phyloP scores from a whole-genome alignment of 2,888 invertebrate genomes.

The Spisula solida region DNA sequence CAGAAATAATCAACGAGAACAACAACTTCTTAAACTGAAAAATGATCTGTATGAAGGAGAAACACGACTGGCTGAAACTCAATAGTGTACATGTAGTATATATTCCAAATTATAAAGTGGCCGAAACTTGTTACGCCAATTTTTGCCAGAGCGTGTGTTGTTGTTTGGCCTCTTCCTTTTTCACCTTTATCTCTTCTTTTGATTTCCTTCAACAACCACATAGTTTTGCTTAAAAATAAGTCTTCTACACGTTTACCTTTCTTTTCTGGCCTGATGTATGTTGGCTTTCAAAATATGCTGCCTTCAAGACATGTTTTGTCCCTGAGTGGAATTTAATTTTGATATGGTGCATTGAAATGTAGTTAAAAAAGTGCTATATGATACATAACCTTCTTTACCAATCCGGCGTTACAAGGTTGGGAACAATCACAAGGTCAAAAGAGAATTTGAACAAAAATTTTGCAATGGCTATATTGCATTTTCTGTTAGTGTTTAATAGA shows the following conservation, averaged over 20 bases:
- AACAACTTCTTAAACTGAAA: constrained; percentile 74
- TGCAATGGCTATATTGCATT: background rate
- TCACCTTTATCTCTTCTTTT: no score
- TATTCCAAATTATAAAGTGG: background rate
- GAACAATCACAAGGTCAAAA: background rate
- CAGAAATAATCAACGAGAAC: constrained; percentile 74
- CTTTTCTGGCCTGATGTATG: background rate
- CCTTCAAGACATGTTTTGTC: background rate
- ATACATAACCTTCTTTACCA: no score
- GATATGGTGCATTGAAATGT: no score
- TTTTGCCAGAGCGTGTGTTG: no score
- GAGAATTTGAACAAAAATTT: background rate
- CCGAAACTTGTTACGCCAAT: background rate
- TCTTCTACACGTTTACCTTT: no score
- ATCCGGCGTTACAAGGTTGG: no score
- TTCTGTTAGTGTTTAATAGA: background rate
- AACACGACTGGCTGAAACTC: background rate
- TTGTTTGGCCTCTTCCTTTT: no score
- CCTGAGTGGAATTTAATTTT: background rate
- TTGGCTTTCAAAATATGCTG: background rate
- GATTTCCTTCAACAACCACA: no score
- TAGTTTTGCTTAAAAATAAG: no score
- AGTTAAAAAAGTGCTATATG: no score
- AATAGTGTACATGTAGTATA: background rate
- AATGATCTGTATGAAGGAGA: constrained; percentile 66